phyloP scores from a whole-genome alignment of 2,888 invertebrate species.

The Eutolmus rufibarbis region DNA sequence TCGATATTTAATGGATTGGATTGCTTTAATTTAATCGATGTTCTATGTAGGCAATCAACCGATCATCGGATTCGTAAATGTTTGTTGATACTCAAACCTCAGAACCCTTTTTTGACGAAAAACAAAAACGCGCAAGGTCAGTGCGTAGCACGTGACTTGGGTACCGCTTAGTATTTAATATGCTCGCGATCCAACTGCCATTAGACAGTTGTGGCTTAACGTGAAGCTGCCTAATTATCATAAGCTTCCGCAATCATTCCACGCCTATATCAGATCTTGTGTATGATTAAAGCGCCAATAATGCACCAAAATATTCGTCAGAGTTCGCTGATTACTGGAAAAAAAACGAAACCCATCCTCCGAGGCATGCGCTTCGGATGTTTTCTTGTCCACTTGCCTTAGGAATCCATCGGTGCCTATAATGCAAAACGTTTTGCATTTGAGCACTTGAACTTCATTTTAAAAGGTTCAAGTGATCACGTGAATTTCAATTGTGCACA shows the following conservation, averaged over 20 bases:
- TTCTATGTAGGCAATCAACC: background rate
- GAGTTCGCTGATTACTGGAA: background rate
- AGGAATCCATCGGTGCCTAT: background rate
- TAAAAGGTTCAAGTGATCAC: constrained; percentile 32
- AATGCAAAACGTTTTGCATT: constrained; percentile 11
- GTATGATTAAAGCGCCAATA: background rate
- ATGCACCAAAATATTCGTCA: background rate
- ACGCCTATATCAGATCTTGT: background rate
- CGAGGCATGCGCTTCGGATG: background rate
- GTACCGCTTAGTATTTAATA: background rate
- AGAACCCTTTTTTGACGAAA: constrained; percentile 13
- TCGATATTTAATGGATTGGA: background rate
- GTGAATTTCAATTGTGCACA: constrained; percentile 24
- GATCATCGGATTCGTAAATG: background rate
- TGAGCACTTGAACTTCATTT: constrained; percentile 35
- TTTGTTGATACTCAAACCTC: background rate
- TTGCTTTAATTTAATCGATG: background rate
- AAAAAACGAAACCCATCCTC: background rate
- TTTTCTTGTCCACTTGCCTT: background rate
- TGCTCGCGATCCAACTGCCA: background rate
- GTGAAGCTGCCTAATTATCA: constrained; percentile 2
- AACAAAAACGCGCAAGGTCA: constrained; percentile 4
- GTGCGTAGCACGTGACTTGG: constrained; percentile 8
- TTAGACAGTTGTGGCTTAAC: background rate
- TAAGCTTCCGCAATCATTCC: constrained; percentile 22